These are phyloP conservation scores for Laupala kohalensis DNA, from an alignment of 1,140 invertebrate species.

Conservation along the genomic window DNA sequence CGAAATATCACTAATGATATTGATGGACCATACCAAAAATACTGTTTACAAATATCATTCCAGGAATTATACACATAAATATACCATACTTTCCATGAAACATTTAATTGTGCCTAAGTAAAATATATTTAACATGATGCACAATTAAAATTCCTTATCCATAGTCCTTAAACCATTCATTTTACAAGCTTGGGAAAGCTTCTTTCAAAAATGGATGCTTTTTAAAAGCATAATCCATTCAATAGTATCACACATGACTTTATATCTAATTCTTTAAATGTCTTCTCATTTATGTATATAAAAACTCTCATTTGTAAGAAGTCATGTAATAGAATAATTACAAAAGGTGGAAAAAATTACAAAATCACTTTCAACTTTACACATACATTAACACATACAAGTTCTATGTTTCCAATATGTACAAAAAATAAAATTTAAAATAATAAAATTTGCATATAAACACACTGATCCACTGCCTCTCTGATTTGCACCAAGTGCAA, in stretches of 20 bases:
- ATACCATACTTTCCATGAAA: background rate
- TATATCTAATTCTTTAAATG: background rate
- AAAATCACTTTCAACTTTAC: background rate
- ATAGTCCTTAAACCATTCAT: background rate
- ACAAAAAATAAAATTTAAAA: background rate
- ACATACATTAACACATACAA: background rate
- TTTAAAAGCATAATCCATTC: background rate
- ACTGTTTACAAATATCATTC: background rate
- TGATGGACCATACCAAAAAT: background rate
- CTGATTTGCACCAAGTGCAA: background rate
- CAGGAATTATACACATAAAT: background rate
- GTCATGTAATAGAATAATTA: background rate
- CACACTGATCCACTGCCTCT: background rate
- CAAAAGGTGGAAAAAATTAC: background rate
- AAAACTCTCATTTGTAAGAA: background rate
- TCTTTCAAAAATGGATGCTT: background rate
- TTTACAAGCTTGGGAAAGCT: background rate
- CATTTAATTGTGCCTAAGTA: background rate
- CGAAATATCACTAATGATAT: background rate
- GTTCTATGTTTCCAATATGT: background rate
- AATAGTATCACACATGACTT: background rate
- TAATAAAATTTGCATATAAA: background rate
- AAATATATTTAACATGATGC: background rate
- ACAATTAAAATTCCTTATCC: background rate
- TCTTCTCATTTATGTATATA: background rate